Base-by-base conservation (phyloP, 2,113 vertebrate genomes). In the Scopus umbretta region DNA sequence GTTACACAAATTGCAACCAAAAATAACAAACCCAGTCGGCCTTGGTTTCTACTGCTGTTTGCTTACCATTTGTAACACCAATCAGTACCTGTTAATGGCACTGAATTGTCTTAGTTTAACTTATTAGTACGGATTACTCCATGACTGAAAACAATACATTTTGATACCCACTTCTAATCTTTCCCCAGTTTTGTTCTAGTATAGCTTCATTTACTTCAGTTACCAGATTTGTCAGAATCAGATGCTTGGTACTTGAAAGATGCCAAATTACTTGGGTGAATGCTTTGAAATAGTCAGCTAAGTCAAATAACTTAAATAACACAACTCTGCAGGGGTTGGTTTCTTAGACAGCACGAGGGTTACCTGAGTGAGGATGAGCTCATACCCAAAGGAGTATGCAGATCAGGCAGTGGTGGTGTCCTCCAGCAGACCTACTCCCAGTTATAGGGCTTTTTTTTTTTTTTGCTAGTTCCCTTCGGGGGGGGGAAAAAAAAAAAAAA, bases 1-100 rank as follows among this genome's bases (percentile, higher is more conserved):
- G 21, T 47, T 55, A 47, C 55, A 71, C 68, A 96, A 92, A 79
- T 56, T 89, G 56, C 40, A 93, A 88, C 65, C n/a, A 23, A 89
- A 97, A 94, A 89, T 74, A 75, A 82, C 20, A 43, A 53, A 42
- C 26, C 83, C 81, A 62, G 85, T 87, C 68, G 94, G 90, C 80
- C 75, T 93, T 94, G 80, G 16, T 86, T 92, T 74, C 73, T n/a
- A 6, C 45, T 70, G 38, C 42, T 80, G 29, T 90, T 93, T 86
- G 76, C 68, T 82, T 89, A 67, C 73, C 36, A 26, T 68, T 88
- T 71, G 53, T 12, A 55, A 42, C 19, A 30, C 4, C 0, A 4
- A 45, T 40, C 47, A 55, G 19, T 63, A 29, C 25, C 42, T 50
- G 27, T 23, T 83, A 76, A 53, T 5, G 8, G 13, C 29, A 71